Evolutionary conservation across 2,113 vertebrate genomes (phyloP).

Genomic region (Stegastes partitus): DNA sequence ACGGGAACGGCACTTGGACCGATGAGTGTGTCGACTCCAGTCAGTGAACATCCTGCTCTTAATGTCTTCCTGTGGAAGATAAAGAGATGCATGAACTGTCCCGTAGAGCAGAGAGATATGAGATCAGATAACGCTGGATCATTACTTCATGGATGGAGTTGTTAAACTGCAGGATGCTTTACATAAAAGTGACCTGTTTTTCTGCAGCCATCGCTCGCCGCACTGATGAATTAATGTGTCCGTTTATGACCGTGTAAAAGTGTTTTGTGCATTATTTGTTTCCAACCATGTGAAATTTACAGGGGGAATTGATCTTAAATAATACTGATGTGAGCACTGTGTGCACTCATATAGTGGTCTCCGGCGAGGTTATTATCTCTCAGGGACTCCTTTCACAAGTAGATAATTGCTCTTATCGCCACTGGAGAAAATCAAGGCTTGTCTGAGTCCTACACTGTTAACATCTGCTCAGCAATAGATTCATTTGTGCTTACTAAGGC

Average conservation of each 20-base stretch:
- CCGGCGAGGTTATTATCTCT: conserved; percentile 40
- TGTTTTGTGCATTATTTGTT: conserved; percentile 24
- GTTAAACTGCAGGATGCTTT: conserved; percentile 27
- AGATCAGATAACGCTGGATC: conserved; percentile 46
- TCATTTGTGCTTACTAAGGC: conserved; percentile 46
- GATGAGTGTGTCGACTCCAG: conserved; percentile 50
- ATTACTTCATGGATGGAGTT: conserved; percentile 24
- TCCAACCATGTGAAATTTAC: background rate
- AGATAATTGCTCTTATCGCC: conserved; percentile 35
- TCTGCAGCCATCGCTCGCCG: background rate
- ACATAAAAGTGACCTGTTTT: background rate
- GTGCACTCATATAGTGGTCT: conserved; percentile 14
- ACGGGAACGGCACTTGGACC: conserved; percentile 28
- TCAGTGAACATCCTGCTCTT: conserved; percentile 68
- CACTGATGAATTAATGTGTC: background rate
- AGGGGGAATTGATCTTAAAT: conserved; percentile 26
- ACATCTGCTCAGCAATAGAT: conserved; percentile 39
- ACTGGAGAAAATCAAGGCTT: conserved; percentile 43
- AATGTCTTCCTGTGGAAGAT: conserved; percentile 75
- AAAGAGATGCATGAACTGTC: conserved; percentile 35
- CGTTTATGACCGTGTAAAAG: conserved; percentile 1
- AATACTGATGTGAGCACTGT: conserved; percentile 12
- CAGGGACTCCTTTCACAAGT: conserved; percentile 38
- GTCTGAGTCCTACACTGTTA: conserved; percentile 21
- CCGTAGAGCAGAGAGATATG: conserved; percentile 41